These are phyloP conservation scores for Paguma larvata DNA, from an alignment of 2,797 vertebrate species.

Conservation along the genomic window DNA sequence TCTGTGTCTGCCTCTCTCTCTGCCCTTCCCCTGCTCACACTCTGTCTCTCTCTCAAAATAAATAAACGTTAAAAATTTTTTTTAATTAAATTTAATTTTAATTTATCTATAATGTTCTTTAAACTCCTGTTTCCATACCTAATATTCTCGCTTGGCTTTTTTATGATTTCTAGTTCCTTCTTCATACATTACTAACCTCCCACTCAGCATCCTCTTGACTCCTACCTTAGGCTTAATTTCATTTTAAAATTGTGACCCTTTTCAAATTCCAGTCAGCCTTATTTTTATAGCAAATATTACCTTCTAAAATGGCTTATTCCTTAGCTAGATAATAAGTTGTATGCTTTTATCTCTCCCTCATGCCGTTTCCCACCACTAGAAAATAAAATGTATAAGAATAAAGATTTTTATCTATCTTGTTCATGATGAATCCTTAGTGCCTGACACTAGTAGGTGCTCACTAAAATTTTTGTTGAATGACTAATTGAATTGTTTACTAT, in stretches of 20 bases:
- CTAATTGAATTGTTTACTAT: not conserved
- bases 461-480: not conserved
- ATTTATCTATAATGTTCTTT: not conserved
- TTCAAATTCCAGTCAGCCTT: not conserved
- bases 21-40: too few relatives aligned
- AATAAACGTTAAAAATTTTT: not conserved
- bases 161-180: not conserved
- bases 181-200: not conserved
- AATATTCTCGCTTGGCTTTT: not conserved
- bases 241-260: not conserved
- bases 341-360: not conserved
- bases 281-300: slow-evolving; percentile 2
- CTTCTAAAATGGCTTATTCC: not conserved
- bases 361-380: not conserved
- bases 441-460: not conserved
- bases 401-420: not conserved
- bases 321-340: not conserved
- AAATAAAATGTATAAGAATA: not conserved
- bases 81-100: not conserved
- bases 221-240: not conserved
- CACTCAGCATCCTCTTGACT: not conserved
- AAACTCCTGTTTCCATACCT: not conserved
- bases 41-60: too few relatives aligned
- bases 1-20: too few relatives aligned
- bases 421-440: not conserved